These are phyloP conservation scores for Nothocercus nigrocapillus DNA, from an alignment of 2,113 vertebrate species.

Conservation along the genomic window DNA sequence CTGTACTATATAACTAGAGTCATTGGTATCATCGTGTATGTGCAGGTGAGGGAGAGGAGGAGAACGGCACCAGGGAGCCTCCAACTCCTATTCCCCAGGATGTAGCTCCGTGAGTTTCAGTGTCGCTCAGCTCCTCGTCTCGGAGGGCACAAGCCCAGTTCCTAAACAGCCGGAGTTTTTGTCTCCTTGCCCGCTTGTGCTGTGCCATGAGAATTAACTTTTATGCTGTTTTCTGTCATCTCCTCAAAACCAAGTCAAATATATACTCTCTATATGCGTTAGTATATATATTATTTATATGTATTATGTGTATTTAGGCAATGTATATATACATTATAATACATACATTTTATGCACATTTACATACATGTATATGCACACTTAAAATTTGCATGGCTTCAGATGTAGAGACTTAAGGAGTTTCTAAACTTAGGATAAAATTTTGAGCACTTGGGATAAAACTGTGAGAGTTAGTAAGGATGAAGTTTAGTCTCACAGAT, in stretches of 20 bases:
- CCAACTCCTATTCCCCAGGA: neutral
- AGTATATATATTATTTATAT: neutral
- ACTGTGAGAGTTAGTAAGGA: neutral
- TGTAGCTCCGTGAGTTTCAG: neutral
- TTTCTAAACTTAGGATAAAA: neutral
- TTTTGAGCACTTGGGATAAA: neutral
- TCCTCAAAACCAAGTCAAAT: neutral
- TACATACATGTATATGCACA: no score
- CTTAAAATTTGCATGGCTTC: neutral
- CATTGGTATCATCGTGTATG: neutral
- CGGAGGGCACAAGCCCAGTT: rapidly evolving
- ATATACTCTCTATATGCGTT: neutral
- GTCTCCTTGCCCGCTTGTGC: neutral
- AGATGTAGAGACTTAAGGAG: neutral
- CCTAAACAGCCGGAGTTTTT: neutral
- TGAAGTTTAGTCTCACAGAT: neutral
- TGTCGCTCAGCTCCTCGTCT: neutral
- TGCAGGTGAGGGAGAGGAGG: neutral
- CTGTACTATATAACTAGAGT: neutral
- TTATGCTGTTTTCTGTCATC: neutral
- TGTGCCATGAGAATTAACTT: neutral
- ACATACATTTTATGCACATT: no score
- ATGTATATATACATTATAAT: no score
- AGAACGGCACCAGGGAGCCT: neutral
- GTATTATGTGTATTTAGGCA: neutral